Percentiles rank a stretch among this genome's conserved stretches.
Evolutionary conservation across 2,797 vertebrate species (phyloP).

Genomic region (Glyptemys insculpta): DNA sequence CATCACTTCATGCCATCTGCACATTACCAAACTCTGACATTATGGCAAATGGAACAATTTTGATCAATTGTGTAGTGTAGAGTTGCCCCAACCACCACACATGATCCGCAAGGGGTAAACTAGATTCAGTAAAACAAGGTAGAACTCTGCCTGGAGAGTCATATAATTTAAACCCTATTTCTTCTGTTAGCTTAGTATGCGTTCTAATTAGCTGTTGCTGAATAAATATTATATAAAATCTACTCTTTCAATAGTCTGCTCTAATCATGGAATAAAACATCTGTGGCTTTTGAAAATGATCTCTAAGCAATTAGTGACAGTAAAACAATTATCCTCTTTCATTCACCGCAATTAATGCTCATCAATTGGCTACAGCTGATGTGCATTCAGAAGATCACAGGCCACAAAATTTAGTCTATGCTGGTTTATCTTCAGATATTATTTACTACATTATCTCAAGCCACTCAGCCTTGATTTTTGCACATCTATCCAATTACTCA

Average conservation of each 20-base stretch:
- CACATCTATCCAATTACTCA: conserved; percentile 75
- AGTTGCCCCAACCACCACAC: background rate
- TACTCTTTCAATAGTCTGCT: conserved; percentile 6
- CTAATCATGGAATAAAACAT: background rate
- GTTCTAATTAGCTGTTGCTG: conserved; percentile 6
- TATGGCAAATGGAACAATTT: background rate
- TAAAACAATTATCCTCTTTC: conserved; percentile 28
- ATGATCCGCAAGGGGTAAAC: background rate
- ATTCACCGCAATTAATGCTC: background rate
- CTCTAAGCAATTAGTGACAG: background rate
- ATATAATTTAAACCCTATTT: background rate
- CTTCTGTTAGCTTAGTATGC: background rate
- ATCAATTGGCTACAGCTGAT: conserved; percentile 49
- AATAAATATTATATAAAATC: conserved; percentile 12
- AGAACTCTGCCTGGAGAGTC: background rate
- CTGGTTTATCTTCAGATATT: conserved; percentile 20
- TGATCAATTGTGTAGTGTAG: background rate
- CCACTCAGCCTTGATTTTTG: conserved; percentile 20
- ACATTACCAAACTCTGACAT: background rate
- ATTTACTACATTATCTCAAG: background rate
- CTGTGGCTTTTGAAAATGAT: conserved; percentile 29
- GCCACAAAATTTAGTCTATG: background rate
- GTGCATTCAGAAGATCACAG: conserved; percentile 23
- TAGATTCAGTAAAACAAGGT: background rate
- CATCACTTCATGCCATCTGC: background rate